phyloP scores from a whole-genome alignment of 2,888 invertebrate genomes.

The Parelbella ahira region DNA sequence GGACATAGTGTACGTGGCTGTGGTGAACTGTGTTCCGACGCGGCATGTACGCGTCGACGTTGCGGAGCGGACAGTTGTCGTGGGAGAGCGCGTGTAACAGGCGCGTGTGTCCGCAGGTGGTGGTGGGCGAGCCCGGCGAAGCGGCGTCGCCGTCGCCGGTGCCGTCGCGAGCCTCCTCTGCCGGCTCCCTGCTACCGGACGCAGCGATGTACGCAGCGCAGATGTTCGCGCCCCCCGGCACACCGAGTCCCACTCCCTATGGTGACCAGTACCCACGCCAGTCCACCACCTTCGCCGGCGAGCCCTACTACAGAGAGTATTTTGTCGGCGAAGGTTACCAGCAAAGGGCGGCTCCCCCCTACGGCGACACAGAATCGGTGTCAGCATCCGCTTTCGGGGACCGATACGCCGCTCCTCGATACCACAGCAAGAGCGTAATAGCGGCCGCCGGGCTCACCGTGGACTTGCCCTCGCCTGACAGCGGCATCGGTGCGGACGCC shows the following conservation, averaged over 20 bases:
- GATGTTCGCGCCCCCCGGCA: conserved; percentile 85
- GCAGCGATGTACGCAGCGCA: conserved; percentile 85
- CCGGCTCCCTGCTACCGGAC: conserved; percentile 81
- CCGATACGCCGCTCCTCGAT: conserved; percentile 84
- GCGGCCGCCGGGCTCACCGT: conserved; percentile 92
- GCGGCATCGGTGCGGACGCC: conserved; percentile 96
- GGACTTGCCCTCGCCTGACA: conserved; percentile 97
- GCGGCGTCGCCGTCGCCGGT: conserved; percentile 83
- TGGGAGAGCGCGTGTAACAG: conserved; percentile 84
- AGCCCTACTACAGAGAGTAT: conserved; percentile 91
- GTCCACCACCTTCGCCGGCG: conserved; percentile 83
- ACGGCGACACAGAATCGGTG: conserved; percentile 79
- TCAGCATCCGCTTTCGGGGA: conserved; percentile 84
- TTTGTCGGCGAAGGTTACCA: conserved; percentile 84
- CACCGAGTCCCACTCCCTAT: conserved; percentile 84
- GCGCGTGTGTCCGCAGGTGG: conserved; percentile 82
- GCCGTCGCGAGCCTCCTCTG: conserved; percentile 82
- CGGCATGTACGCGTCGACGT: conserved; percentile 82
- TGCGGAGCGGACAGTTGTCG: conserved; percentile 79
- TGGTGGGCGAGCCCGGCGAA: conserved; percentile 79
- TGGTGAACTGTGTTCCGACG: conserved; percentile 74
- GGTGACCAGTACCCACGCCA: conserved; percentile 73
- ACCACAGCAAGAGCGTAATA: conserved; percentile 87
- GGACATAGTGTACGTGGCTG: conserved; percentile 70
- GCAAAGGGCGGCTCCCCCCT: conserved; percentile 80